Evolutionary conservation across 2,888 invertebrate species (phyloP).

Genomic region (Leptinotarsa haldemani): DNA sequence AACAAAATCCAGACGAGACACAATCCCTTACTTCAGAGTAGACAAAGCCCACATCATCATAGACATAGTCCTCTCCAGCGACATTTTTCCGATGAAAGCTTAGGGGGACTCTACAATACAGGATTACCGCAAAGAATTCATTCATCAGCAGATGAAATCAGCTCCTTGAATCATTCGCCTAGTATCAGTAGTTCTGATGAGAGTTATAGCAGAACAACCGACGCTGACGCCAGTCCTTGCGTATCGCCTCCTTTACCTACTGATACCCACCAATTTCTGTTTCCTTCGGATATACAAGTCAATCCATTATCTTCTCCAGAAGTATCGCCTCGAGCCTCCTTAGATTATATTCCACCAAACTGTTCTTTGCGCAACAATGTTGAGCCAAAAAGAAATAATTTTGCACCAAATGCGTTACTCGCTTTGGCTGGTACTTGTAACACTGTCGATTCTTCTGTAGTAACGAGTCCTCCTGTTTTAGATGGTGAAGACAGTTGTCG

Average conservation of each 20-base stretch:
- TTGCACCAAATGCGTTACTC: constrained; percentile 72
- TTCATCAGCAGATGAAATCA: constrained; percentile 86
- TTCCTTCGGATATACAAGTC: constrained; percentile 74
- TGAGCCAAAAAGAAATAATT: constrained; percentile 59
- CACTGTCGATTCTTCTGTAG: constrained; percentile 66
- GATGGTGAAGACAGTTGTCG: constrained; percentile 74
- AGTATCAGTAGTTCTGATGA: constrained; percentile 88
- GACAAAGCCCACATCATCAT: constrained; percentile 59
- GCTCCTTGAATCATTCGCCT: constrained; percentile 83
- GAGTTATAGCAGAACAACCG: constrained; percentile 84
- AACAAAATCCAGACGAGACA: constrained; percentile 61
- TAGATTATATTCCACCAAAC: constrained; percentile 68
- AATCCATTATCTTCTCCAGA: constrained; percentile 60
- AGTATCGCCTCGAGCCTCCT: constrained; percentile 66
- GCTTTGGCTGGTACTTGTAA: constrained; percentile 66
- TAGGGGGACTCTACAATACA: constrained; percentile 65
- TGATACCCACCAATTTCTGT: constrained; percentile 71
- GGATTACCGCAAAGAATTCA: constrained; percentile 71
- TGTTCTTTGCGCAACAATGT: constrained; percentile 64
- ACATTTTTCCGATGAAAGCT: constrained; percentile 76
- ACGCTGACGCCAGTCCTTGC: constrained; percentile 73
- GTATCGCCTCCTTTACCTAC: constrained; percentile 65
- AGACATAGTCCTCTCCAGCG: constrained; percentile 69
- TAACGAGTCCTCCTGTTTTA: constrained; percentile 70
- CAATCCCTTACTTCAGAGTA: constrained; percentile 55